phyloP scores from a whole-genome alignment of 2,113 vertebrate species.

The Mirounga angustirostris region DNA sequence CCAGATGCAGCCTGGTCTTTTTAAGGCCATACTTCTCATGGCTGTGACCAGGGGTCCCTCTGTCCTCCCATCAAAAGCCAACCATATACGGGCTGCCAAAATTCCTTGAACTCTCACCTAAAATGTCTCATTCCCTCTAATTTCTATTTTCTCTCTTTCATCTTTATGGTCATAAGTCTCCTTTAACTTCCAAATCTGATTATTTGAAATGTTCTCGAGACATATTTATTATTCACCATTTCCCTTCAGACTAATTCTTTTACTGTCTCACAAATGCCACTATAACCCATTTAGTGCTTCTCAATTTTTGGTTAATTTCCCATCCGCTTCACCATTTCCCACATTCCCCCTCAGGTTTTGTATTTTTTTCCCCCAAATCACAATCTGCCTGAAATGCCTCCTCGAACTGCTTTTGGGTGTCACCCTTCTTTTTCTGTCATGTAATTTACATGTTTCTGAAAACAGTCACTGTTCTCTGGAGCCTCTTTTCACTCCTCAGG shows the following conservation, averaged over 20 bases:
- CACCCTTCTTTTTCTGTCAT: background rate
- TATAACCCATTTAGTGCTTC: conserved; percentile 61
- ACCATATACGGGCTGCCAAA: accelerated
- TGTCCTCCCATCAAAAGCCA: background rate
- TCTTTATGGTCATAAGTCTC: background rate
- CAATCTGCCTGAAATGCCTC: background rate
- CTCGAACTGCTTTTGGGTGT: background rate
- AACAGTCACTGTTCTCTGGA: conserved; percentile 37
- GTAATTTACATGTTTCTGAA: conserved; percentile 57
- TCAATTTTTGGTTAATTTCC: conserved; percentile 63
- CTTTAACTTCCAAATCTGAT: conserved; percentile 66
- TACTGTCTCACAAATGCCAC: conserved; percentile 70
- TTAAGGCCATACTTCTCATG: background rate
- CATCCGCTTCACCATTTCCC: conserved; percentile 42
- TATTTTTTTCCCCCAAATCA: background rate
- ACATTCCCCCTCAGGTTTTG: background rate
- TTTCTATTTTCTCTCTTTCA: background rate
- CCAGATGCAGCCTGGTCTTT: background rate
- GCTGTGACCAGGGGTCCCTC: background rate
- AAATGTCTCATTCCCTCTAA: background rate
- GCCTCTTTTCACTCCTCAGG: conserved; percentile 30
- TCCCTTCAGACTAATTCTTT: conserved; percentile 66
- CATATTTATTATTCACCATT: conserved; percentile 69
- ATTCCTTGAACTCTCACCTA: background rate
- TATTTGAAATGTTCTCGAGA: conserved; percentile 62